These are phyloP conservation scores for Lithophane leautieri DNA, from an alignment of 2,888 invertebrate genomes.

Conservation along the genomic window DNA sequence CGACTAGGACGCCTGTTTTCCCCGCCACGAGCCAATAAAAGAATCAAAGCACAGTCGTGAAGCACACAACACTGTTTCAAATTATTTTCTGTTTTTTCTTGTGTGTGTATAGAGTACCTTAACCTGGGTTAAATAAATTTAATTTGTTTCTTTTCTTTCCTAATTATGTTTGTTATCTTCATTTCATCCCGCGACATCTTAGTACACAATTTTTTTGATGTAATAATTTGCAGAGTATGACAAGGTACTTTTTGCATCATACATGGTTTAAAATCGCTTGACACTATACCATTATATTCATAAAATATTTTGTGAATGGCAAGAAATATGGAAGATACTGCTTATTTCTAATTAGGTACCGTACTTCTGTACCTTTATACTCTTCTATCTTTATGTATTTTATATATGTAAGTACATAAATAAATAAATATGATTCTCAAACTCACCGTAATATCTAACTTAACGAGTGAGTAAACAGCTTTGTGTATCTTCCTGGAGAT, in stretches of 20 bases:
- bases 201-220: too few relatives aligned
- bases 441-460: slow-evolving; percentile 92
- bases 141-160: too few relatives aligned
- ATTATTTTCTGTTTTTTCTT: background rate
- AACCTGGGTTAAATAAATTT: too few relatives aligned
- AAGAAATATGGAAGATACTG: background rate
- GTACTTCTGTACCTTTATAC: too few relatives aligned
- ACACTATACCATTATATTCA: background rate
- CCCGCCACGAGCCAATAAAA: too few relatives aligned
- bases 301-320: background rate
- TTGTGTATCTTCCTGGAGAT: slow-evolving; percentile 91
- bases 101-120: too few relatives aligned
- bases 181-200: too few relatives aligned
- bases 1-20: background rate
- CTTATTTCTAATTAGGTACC: background rate
- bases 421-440: too few relatives aligned
- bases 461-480: slow-evolving; percentile 94
- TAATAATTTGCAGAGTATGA: background rate
- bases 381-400: too few relatives aligned
- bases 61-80: too few relatives aligned
- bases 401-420: too few relatives aligned
- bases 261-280: background rate
- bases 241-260: background rate
- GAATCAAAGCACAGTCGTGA: background rate
- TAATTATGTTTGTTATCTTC: too few relatives aligned